Conservation (phyloP, 2,797 vertebrate genomes). For the Babyrousa celebensis region DNA sequence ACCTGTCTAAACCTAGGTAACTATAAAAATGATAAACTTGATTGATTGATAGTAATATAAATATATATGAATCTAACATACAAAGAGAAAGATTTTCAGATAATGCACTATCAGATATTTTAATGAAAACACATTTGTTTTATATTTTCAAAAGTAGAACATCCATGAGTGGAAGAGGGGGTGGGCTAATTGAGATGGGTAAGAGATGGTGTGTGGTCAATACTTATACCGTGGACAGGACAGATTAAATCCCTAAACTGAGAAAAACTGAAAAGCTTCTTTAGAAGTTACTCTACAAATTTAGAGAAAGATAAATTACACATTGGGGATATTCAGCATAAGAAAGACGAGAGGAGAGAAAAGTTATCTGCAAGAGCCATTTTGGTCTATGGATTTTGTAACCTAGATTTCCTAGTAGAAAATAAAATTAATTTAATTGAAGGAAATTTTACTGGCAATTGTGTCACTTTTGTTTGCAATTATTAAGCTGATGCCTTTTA, state of each 20-base stretch:
- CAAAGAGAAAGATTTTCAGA: background rate
- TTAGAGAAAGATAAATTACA: background rate
- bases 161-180: background rate
- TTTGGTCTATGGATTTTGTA: background rate
- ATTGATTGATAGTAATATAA: background rate
- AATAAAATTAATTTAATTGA: background rate
- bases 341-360: background rate
- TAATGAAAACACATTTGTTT: background rate
- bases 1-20: background rate
- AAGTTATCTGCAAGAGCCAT: background rate
- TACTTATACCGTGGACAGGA: background rate
- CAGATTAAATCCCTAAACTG: background rate
- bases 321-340: background rate
- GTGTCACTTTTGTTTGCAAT: too few species aligned
- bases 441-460: background rate
- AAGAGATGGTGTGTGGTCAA: background rate
- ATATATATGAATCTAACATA: too few species aligned
- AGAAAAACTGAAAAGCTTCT: background rate
- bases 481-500: too few species aligned
- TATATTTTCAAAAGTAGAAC: constrained; percentile 14
- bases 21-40: background rate
- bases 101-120: background rate
- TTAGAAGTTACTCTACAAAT: background rate
- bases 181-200: background rate
- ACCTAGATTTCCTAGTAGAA: background rate